phyloP scores from a whole-genome alignment of 2,113 vertebrate genomes.

The Lasiurus cinereus region DNA sequence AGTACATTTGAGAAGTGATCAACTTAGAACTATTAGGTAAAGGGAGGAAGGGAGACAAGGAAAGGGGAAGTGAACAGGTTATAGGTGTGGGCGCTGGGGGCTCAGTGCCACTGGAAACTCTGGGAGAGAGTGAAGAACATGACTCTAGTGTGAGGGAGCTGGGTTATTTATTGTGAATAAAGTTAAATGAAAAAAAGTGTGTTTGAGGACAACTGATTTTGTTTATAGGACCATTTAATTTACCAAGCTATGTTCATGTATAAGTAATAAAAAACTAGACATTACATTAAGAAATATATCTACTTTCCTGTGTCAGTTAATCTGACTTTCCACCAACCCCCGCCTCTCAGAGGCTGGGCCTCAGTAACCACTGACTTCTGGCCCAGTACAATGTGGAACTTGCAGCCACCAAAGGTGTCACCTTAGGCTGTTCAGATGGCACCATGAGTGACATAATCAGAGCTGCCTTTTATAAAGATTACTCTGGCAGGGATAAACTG shows the following conservation, averaged over 20 bases:
- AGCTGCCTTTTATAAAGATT: conserved; percentile 32
- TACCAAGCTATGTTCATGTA: not conserved
- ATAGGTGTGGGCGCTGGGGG: not conserved
- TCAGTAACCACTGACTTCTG: not conserved
- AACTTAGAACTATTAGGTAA: not conserved
- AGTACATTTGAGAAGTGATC: conserved; percentile 27
- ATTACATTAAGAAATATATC: conserved; percentile 45
- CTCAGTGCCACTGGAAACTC: not conserved
- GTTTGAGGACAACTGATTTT: conserved; percentile 29
- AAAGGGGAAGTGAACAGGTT: not conserved
- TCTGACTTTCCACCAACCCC: not conserved
- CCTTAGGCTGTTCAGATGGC: not conserved
- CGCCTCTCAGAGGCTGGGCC: not conserved
- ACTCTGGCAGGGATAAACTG: not conserved
- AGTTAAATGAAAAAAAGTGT: conserved; percentile 40
- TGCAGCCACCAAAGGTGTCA: not conserved
- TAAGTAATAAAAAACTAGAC: conserved; percentile 1
- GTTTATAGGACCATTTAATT: conserved; percentile 1
- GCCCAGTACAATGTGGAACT: not conserved
- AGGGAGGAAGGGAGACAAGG: not conserved
- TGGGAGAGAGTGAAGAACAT: not conserved
- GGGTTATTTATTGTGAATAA: conserved; percentile 30
- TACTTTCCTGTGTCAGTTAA: conserved; percentile 31
- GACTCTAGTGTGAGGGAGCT: not conserved
- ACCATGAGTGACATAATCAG: not conserved